Evolutionary conservation across 2,888 invertebrate species (phyloP).

Genomic region (Sarcophaga rosellei): DNA sequence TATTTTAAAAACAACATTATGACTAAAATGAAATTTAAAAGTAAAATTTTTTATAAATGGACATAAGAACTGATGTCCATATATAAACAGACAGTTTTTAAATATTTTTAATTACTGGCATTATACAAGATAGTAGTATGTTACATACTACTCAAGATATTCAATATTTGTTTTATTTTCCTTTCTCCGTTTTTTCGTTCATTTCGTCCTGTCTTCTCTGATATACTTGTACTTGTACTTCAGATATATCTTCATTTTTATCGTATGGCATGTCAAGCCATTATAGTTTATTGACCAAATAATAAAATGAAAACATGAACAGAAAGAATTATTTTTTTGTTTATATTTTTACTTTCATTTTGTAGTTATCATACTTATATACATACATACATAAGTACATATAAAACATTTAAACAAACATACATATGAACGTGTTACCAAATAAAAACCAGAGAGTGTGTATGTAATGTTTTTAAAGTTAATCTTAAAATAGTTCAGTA

Average conservation of each 20-base stretch:
- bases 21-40: no score
- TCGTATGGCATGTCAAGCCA: not conserved
- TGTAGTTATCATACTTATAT: no score
- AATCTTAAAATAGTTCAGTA: constrained; percentile 22
- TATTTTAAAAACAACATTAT: no score
- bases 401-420: no score
- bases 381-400: no score
- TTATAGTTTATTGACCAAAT: constrained; percentile 42
- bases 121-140: no score
- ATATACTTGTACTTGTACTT: constrained; percentile 8
- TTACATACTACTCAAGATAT: constrained; percentile 10
- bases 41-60: no score
- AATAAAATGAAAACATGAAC: not conserved
- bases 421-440: not conserved
- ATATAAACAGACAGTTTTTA: no score
- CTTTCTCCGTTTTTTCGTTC: no score
- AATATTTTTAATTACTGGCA: constrained; percentile 12
- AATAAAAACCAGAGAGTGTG: constrained; percentile 3
- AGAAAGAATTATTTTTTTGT: not conserved
- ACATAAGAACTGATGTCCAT: no score
- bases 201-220: no score
- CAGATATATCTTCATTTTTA: constrained; percentile 5
- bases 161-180: constrained; percentile 8
- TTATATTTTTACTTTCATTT: no score
- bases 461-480: not conserved